Conservation (phyloP, 2,113 vertebrate species). For the Neotragus pygmaeus region DNA sequence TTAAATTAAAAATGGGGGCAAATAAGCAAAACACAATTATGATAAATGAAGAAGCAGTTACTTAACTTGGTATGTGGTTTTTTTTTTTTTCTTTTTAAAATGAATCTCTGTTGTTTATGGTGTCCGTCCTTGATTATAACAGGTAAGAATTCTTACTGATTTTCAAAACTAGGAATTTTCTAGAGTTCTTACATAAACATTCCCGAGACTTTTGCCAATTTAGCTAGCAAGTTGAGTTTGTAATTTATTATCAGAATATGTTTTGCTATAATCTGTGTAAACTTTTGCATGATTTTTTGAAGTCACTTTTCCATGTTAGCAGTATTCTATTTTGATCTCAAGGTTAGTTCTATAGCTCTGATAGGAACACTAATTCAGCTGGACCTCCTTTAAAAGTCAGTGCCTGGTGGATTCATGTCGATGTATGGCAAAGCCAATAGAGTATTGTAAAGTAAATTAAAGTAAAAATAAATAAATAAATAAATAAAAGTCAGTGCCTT, state of each 20-base stretch:
- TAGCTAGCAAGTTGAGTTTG: not conserved
- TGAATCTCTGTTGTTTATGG: not conserved
- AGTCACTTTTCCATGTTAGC: not conserved
- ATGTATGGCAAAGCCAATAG: no score
- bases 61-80: not conserved
- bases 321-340: not conserved
- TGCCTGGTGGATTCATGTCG: no score
- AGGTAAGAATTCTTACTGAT: not conserved
- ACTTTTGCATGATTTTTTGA: not conserved
- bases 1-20: conserved; percentile 21
- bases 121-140: not conserved
- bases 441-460: no score
- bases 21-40: conserved; percentile 2
- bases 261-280: not conserved
- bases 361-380: not conserved
- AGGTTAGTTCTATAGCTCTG: not conserved
- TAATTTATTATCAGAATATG: not conserved
- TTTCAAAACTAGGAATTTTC: conserved; percentile 12
- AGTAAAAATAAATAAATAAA: no score
- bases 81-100: not conserved
- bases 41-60: not conserved
- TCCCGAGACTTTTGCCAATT: not conserved
- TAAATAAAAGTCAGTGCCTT: conserved; percentile 25
- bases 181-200: not conserved
- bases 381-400: not conserved